Conservation (phyloP, 1,140 invertebrate species). For the Calosoma granatense region DNA sequence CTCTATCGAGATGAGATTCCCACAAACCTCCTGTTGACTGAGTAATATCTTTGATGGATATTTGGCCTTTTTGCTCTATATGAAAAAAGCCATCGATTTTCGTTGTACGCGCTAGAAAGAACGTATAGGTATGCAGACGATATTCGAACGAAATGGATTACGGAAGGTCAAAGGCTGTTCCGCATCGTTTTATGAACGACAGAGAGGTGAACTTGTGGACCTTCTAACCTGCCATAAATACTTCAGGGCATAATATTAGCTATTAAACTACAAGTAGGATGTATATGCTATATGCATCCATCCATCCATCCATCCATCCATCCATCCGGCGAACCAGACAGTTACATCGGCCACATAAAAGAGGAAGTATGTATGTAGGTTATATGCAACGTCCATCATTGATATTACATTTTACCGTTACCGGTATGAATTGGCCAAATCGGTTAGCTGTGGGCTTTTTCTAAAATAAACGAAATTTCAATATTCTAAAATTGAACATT, state of each 20-base stretch:
- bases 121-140: constrained; percentile 1
- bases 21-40: background rate
- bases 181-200: background rate
- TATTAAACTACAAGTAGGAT: background rate
- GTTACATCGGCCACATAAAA: background rate
- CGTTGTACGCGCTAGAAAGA: background rate
- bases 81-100: constrained; percentile 6
- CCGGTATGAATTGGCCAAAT: too few species aligned
- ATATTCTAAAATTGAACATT: too few species aligned
- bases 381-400: background rate
- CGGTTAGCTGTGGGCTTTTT: too few species aligned
- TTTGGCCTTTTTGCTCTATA: background rate
- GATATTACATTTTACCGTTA: too few species aligned
- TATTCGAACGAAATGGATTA: background rate
- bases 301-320: background rate
- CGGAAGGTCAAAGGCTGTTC: background rate
- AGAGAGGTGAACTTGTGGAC: background rate
- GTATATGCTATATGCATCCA: background rate
- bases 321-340: background rate
- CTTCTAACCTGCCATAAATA: background rate
- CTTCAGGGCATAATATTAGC: background rate
- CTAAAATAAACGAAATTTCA: too few species aligned
- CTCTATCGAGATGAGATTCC: background rate
- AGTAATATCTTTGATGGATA: background rate
- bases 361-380: background rate